Conservation (phyloP, 2,113 vertebrate species). For the Amphilophus citrinellus region DNA sequence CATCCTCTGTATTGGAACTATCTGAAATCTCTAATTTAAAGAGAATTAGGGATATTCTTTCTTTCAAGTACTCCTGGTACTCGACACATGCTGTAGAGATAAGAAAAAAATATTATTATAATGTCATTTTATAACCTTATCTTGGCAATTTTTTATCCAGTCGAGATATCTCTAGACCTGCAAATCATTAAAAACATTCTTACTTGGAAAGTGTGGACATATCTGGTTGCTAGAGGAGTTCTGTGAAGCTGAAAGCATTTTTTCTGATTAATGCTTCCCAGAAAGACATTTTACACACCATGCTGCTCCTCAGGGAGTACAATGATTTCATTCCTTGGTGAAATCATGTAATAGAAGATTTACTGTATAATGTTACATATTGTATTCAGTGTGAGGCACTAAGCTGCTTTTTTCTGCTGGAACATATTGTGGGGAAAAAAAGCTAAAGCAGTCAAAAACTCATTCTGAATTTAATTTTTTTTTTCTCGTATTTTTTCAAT, state of each 20-base stretch:
- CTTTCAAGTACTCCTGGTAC: neutral
- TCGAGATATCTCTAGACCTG: neutral
- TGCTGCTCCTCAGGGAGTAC: neutral
- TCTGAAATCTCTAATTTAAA: neutral
- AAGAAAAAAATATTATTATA: neutral
- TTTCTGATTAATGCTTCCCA: neutral
- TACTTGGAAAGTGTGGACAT: neutral
- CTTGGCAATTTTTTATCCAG: neutral
- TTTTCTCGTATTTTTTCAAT: neutral
- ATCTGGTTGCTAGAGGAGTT: neutral
- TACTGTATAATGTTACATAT: neutral
- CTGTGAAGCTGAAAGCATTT: conserved; percentile 1
- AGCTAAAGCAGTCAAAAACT: neutral
- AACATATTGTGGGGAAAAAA: neutral
- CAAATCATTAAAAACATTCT: neutral
- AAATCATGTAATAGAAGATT: neutral
- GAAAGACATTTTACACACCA: neutral
- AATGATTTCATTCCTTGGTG: neutral
- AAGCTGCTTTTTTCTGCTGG: neutral
- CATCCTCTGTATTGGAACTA: neutral
- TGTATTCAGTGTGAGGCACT: neutral
- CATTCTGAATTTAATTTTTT: neutral
- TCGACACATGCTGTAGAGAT: neutral
- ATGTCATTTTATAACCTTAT: neutral
- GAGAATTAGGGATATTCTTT: neutral